Evolutionary conservation across 2,888 invertebrate species (phyloP), one percentile per base, ranked within the genome.

Genomic region (Perizoma flavofasciatum): DNA sequence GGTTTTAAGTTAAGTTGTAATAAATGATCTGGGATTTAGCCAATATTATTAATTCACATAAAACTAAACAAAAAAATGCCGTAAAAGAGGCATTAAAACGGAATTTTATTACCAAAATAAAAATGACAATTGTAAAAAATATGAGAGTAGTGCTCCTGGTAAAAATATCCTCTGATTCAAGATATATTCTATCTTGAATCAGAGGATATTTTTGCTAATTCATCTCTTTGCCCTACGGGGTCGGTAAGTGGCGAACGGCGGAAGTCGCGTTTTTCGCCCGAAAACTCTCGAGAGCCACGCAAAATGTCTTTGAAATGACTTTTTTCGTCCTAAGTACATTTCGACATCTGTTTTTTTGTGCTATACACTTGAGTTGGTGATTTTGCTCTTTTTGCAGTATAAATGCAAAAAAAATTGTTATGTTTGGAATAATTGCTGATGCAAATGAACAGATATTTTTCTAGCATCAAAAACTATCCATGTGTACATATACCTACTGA

Each of bases 221-320:
- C 86, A 87, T 82, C 83, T 75, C 72, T 68, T 75, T 73, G 67
- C 70, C 66, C 69, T 64, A 51, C 63, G 77, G 78, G 78, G 79
- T 79, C 82, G 82, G 76, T 89, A 88, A 90, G 91, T 89, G 89
- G 80, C 74, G 80, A 79, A 65, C 77, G 69, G 79, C 88, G 90
- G 89, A 90, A 88, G 84, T 79, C 81, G 77, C 74, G 81, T 88
- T 89, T 86, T 89, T 82, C 78, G 75, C 70, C 75, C 79, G 77
- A 79, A 84, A 85, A 85, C 85, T 85, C 88, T 89, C 74, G 81
- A 91, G 84, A 81, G 83, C 80, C 74, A 79, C 79, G 88, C 87
- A 83, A 90, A 91, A 89, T 86, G 84, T 89, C 88, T 89, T 85
- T 81, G 70, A 82, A 87, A 85, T 81, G 83, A 88, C 83, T 86